Evolutionary conservation across 1,140 invertebrate species (phyloP), one percentile per base, ranked within the genome.

Genomic region (Thereuonema tuberculata): DNA sequence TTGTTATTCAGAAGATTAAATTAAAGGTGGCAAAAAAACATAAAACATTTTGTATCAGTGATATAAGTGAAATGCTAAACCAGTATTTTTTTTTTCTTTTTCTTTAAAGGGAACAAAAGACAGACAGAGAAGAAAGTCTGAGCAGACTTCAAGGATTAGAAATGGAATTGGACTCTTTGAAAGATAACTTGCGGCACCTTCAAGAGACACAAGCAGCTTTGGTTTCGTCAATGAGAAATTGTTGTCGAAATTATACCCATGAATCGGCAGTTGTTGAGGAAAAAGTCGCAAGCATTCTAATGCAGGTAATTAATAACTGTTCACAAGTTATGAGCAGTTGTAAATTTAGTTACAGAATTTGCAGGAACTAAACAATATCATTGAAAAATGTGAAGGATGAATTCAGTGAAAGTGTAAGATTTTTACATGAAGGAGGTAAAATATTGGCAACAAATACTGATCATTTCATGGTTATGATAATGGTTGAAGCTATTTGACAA

Each of bases 201-300:
- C 53, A 55, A 12, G 53, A 55, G 27, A 55, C 24, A 17, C 53
- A 55, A 21, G 53, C 27, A 3, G 9, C 21, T 12, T 25, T 55
- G 3, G 5, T 28, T 9, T 14, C 53, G 3, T 26, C 5, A 9
- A 55, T 55, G 53, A 26, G 53, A 14, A 55, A 55, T 29, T 55
- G 53, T 55, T 55, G 53, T 29, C 23, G 53, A 29, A 55, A 55
- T 29, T 26, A 55, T 29, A 55, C 53, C 12, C 27, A 28, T 28
- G 53, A 55, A 26, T 25, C 53, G 26, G 53, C 53, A n/a, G 3
- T 55, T 12, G 53, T 55, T 5, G 53, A 55, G 23, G 23, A 55
- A 9, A 14, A 55, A 28, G 26, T 55, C 3, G 53, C 53, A 29
- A 9, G 5, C 9, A 28, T 28, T 55, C 23, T 55, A 14, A 9